phyloP scores from a whole-genome alignment of 2,113 vertebrate genomes.

The Turdus rufiventris region DNA sequence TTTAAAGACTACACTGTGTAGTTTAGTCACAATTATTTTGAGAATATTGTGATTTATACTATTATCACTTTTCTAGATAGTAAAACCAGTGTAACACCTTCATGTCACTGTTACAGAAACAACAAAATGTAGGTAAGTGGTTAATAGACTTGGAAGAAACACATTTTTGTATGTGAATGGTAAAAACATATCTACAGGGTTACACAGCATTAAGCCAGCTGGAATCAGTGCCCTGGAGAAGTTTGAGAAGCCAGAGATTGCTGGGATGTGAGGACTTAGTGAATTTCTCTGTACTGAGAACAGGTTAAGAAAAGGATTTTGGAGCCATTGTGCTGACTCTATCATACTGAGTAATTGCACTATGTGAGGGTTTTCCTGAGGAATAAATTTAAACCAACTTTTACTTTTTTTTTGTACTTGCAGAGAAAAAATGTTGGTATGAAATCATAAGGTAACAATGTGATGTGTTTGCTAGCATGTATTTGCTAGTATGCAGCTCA shows the following conservation, averaged over 20 bases:
- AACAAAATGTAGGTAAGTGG: not conserved
- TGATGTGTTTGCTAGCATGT: not conserved
- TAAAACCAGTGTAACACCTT: not conserved
- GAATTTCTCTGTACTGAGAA: not conserved
- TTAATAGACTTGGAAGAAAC: not conserved
- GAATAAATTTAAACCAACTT: not conserved
- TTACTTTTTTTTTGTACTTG: not conserved
- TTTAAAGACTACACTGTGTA: not conserved
- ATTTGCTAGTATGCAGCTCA: not conserved
- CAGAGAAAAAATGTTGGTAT: not conserved
- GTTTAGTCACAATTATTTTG: not conserved
- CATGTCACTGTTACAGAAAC: not conserved
- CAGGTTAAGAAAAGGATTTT: not conserved
- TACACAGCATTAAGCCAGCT: not conserved
- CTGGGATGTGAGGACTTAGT: not conserved
- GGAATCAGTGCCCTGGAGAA: not conserved
- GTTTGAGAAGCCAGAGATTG: not conserved
- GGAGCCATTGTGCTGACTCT: not conserved
- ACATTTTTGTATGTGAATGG: not conserved
- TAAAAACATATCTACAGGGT: not conserved
- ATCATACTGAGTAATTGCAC: not conserved
- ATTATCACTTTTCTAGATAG: not conserved
- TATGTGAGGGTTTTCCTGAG: not conserved
- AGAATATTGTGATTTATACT: not conserved
- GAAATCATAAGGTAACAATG: not conserved